Evolutionary conservation across 2,797 vertebrate species (phyloP), one percentile per base, ranked within the genome.

Genomic region (Epinephelus awoara): DNA sequence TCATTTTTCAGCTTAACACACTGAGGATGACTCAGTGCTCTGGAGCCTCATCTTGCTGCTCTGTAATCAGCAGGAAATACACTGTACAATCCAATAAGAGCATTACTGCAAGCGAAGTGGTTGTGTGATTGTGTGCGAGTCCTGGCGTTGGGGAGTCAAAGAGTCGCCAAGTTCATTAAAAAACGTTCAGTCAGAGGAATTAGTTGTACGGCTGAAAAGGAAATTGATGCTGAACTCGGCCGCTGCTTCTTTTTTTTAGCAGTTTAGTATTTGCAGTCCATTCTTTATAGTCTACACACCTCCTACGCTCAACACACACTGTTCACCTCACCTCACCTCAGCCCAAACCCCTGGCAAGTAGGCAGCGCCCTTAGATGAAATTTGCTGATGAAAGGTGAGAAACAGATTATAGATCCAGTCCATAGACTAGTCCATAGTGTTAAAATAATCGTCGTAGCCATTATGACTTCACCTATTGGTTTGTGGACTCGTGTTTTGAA

Each of bases 151-250:
- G 40, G 17, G 8, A 70, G 71, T 38, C 70, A 55, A 13, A 79
- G 70, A 56, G 61, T 64, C 51, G 80, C 74, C 75, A 84, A 82
- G 82, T 80, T 86, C 82, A 86, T 92, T 91, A 88, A 85, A 84
- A 85, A 80, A 63, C 54, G 19, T 75, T 85, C 80, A 73, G 80
- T 75, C 46, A 27, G 4, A 88, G 86, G 85, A 82, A 88, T 88
- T 67, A 81, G 63, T 63, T 29, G 44, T 74, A 42, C 10, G 25
- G 71, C 79, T 57, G 72, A 62, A 64, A 67, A 85, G 70, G 69
- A 86, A 86, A 69, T 58, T 42, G 78, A 82, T 72, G 76, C 84
- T 82, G 82, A 87, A 68, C 65, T 88, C 82, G 69, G 82, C 69
- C 66, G 29, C 74, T 65, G 38, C 71, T 54, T 15, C 38, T 62